phyloP scores from a whole-genome alignment of 2,888 invertebrate genomes.

The Chloroclystis v-ata region DNA sequence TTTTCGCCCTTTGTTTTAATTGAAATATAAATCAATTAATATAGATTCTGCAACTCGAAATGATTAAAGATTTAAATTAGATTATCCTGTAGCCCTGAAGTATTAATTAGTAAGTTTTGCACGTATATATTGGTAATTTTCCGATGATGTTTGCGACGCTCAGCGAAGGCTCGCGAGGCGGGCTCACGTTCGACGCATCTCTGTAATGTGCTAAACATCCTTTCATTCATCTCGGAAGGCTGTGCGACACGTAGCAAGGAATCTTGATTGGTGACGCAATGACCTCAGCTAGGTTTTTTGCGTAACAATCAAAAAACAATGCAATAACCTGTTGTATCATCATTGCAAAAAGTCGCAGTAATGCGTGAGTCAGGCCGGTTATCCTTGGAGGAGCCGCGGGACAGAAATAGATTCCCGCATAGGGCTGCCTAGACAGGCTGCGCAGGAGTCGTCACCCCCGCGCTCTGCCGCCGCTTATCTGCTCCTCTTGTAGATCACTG shows the following conservation, averaged over 20 bases:
- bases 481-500: not conserved
- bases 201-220: too few species aligned
- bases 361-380: slow-evolving; percentile 41
- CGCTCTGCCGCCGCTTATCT: slow-evolving; percentile 9
- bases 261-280: slow-evolving; percentile 64
- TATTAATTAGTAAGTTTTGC: slow-evolving; percentile 19
- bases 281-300: slow-evolving; percentile 54
- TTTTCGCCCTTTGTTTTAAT: too few species aligned
- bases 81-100: slow-evolving; percentile 24
- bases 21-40: too few species aligned
- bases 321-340: slow-evolving; percentile 52
- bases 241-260: slow-evolving; percentile 37
- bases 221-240: slow-evolving; percentile 42
- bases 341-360: slow-evolving; percentile 33
- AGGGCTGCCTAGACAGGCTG: slow-evolving; percentile 21
- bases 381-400: slow-evolving; percentile 33
- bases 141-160: too few species aligned
- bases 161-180: too few species aligned
- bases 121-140: too few species aligned
- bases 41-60: too few species aligned
- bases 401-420: slow-evolving; percentile 21
- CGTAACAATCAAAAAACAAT: slow-evolving; percentile 51
- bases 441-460: slow-evolving; percentile 10
- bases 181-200: too few species aligned
- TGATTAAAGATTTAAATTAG: too few species aligned